A percentile compares a stretch with the other conserved stretches of the same genome.
Evolutionary conservation across 2,113 vertebrate genomes (phyloP).

Genomic region (Camelus bactrianus): DNA sequence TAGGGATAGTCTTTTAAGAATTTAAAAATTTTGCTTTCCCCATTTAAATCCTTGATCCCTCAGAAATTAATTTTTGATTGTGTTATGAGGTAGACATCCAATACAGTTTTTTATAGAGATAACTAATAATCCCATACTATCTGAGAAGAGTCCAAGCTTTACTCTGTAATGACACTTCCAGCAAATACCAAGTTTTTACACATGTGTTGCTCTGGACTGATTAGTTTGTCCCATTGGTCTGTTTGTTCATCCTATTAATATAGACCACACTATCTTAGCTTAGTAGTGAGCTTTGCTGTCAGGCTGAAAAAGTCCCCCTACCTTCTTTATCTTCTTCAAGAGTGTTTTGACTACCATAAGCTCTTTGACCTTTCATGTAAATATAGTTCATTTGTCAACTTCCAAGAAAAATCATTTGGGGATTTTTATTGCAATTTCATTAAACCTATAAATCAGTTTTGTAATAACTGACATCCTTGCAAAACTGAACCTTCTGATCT

Average conservation of each 20-base stretch:
- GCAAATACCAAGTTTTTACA: background rate
- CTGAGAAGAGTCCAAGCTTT: background rate
- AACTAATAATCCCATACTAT: background rate
- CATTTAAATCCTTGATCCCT: background rate
- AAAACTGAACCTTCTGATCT: conserved; percentile 35
- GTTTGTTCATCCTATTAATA: background rate
- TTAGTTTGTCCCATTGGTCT: background rate
- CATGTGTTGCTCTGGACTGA: background rate
- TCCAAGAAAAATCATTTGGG: conserved; percentile 41
- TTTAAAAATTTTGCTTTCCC: conserved; percentile 3
- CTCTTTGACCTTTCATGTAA: background rate
- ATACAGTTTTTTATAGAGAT: background rate
- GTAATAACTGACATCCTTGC: background rate
- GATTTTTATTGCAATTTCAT: conserved; percentile 11
- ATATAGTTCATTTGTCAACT: conserved; percentile 26
- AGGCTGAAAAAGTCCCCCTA: background rate
- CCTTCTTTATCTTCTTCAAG: background rate
- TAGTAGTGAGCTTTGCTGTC: background rate
- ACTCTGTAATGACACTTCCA: background rate
- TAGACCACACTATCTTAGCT: background rate
- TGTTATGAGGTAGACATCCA: background rate
- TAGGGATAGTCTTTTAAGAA: background rate
- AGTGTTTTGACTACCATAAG: background rate
- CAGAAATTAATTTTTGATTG: conserved; percentile 47
- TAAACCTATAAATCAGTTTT: background rate